Base-by-base conservation (phyloP, 1,140 invertebrate genomes). In the Polypedilum pembai region DNA sequence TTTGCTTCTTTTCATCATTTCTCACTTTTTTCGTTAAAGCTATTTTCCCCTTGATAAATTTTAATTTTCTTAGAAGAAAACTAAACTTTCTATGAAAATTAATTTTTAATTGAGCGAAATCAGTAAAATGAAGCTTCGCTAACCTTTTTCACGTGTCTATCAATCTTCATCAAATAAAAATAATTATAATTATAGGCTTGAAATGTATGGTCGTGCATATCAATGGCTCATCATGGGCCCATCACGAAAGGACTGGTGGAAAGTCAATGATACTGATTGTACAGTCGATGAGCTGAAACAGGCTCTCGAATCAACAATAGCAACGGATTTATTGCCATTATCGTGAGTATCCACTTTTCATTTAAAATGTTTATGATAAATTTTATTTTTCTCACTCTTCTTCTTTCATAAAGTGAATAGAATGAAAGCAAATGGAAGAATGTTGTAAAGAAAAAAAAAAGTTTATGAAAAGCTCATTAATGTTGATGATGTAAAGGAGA, bases 211-310 rank as follows among this genome's bases (percentile, higher is more conserved):
- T 0, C 84, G 92, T 3, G 92, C 94, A 76, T 98, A 98, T 84
- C 95, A 98, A 79, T 99, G 98, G 98, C 88, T 99, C 0, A 92
- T 99, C 8, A 91, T 95, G 83, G 95, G 94, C 0, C 95, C 91
- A 40, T 94, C 92, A 80, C 88, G 87, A 75, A 86, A 88, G 40
- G 85, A 90, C 24, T 91, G 92, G 87, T 98, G 95, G 95, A 84
- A 85, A 74, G 80, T 85, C 1, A 86, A 85, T 17, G 76, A 79
- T 73, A 83, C 83, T 7, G 86, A 86, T 7, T 99, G 96, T 81
- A 89, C 90, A 0, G 84, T 87, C 1, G 84, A 88, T 3, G 89
- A 98, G 78, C 84, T 99, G 0, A 84, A 89, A 66, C 84, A 88
- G 1, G 94, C 95, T 0, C 83, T 99, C 4, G 91, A 98, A 79